phyloP scores from a whole-genome alignment of 1,140 invertebrate species.

The Oncopeltus fasciatus region DNA sequence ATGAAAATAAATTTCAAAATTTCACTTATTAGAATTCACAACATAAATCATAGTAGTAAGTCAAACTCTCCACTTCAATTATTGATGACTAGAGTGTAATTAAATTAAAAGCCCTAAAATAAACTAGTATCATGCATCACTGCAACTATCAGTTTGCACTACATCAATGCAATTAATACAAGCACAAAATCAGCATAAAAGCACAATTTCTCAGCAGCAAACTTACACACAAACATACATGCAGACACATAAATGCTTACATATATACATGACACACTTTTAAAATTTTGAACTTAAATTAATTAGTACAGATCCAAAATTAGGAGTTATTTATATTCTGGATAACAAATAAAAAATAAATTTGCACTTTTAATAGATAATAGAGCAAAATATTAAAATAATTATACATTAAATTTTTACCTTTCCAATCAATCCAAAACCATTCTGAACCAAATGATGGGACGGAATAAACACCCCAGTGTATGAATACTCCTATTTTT shows the following conservation, averaged over 20 bases:
- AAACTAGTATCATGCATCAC: background rate
- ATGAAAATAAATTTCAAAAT: no score
- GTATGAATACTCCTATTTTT: slow-evolving; percentile 85
- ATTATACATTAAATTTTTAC: no score
- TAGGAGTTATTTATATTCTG: background rate
- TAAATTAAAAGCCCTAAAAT: background rate
- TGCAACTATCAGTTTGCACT: background rate
- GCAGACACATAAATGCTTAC: background rate
- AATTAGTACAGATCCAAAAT: background rate
- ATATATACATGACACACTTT: background rate
- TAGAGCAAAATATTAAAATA: no score
- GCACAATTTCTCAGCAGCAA: background rate
- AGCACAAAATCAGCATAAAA: background rate
- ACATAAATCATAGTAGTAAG: slow-evolving; percentile 73
- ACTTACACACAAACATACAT: background rate
- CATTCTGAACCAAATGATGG: slow-evolving; percentile 72
- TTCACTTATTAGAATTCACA: no score
- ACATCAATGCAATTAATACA: background rate
- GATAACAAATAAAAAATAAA: background rate
- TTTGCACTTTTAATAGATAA: no score
- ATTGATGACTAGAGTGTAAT: background rate
- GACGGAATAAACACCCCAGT: slow-evolving; percentile 87
- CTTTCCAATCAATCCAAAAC: slow-evolving; percentile 72
- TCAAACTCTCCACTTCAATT: slow-evolving; percentile 64
- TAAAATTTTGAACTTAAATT: background rate